Conservation (phyloP, 2,888 invertebrate species). For the Dicyrtomina minuta region DNA sequence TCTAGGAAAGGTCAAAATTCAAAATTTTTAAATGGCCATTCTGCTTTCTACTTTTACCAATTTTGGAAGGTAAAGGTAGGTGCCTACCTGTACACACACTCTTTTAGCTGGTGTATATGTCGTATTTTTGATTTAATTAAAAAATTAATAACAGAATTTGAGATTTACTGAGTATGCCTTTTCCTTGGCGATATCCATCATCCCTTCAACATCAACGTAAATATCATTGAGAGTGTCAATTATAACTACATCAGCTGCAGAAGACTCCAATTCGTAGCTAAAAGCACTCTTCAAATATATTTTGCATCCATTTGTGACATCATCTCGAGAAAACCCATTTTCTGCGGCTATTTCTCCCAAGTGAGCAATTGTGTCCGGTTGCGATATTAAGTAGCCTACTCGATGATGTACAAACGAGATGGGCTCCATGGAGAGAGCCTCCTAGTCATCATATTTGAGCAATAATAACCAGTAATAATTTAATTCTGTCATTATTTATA, state of each 20-base stretch:
- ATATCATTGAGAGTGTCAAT: conserved; percentile 1
- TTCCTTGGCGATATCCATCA: conserved; percentile 5
- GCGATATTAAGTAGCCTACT: neutral
- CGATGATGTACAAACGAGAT: conserved; percentile 10
- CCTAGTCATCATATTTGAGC: too few species aligned
- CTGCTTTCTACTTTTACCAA: too few species aligned
- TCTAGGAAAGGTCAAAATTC: too few species aligned
- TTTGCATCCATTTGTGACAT: conserved; percentile 2
- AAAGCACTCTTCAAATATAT: neutral
- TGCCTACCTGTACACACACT: too few species aligned
- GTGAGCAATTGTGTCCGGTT: neutral
- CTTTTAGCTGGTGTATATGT: too few species aligned
- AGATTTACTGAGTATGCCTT: neutral
- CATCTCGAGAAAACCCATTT: neutral
- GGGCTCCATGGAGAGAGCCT: neutral
- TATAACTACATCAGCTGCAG: neutral
- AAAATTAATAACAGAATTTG: too few species aligned
- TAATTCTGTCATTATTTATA: too few species aligned
- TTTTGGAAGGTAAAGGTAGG: too few species aligned
- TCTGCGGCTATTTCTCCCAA: neutral
- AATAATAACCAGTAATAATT: too few species aligned
- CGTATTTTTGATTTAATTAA: too few species aligned
- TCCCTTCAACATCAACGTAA: conserved; percentile 8
- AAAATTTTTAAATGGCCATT: too few species aligned
- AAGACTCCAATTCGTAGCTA: neutral